Base-by-base conservation (phyloP, 2,888 invertebrate species). In the Strigamia maritima region DNA sequence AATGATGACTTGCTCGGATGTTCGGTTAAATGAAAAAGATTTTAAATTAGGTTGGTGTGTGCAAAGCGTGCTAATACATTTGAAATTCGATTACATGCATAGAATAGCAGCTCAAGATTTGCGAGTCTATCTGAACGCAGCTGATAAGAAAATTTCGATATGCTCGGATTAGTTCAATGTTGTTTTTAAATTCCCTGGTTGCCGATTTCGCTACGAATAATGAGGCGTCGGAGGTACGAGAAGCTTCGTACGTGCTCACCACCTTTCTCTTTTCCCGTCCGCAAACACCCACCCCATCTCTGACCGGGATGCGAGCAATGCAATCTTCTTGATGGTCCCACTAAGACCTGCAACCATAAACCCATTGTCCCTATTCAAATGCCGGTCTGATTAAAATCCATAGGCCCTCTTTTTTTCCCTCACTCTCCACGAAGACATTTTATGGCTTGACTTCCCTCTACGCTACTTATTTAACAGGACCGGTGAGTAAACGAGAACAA, bases 81-180 rank as follows among this genome's bases (percentile, higher is more conserved):
- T 70, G 79, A 70, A 79, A 79, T 79, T 79, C 79, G 79, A 79
- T 79, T 79, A 79, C 79, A 79, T 28, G 75, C 79, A 44, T 70
- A 70, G 70, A 70, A 26, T 70, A 70, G 70, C 70, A 40, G 74
- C 74, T 38, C 38, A 79, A 79, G 79, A 79, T 79, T 79, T 79
- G 79, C 79, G 79, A 79, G 79, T 79, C 70, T 75, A 40, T 79
- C 79, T 79, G 79, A 79, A 40, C 38, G 24, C 26, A 38, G 79
- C 79, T 79, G 79, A 79, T 79, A 79, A 79, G 79, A 74, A 79
- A 79, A 79, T 79, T 79, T 79, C 79, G 79, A 79, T 79, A 79
- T 79, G 79, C 79, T 79, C 75, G 79, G 79, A 79, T 79, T 79
- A 79, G 79, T 79, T 79, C 79, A 40, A 79, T 79, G 79, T 49